Base-by-base conservation (phyloP, 2,797 vertebrate species). In the Pelochelys cantorii region DNA sequence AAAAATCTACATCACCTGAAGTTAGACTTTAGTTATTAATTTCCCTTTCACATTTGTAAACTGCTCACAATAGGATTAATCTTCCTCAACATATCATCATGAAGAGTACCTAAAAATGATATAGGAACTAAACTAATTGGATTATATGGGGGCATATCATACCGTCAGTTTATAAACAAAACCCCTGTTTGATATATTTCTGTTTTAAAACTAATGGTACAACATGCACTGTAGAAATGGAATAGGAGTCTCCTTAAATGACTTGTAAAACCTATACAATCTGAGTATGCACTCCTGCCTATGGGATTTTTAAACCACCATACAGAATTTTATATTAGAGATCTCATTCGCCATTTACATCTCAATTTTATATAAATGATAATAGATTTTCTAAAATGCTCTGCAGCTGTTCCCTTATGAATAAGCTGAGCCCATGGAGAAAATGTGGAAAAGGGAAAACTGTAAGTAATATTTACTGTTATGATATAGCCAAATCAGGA, bases 371-470 rank as follows among this genome's bases (percentile, higher is more conserved):
- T 86, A 96, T 82, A 96, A 92, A 96, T 95, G 95, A 87, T 90
- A 92, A 59, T 93, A 80, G 77, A 22, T 17, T 81, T 92, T 90
- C 91, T 62, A 7, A 80, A 94, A 92, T 96, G 34, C 88, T 96
- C 95, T 94, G 95, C 96, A 98, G 95, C 97, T 98, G 97, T 95
- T 97, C 96, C 91, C 86, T 96, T 95, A 96, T 94, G 95, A 97
- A 95, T 96, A 97, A 97, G 90, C 85, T 84, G 84, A 93, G 91
- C 92, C 95, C 94, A 92, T 94, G 79, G 86, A 95, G 68, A 95
- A 97, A 95, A 96, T 79, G 84, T 80, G 53, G 95, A 97, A 92
- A 97, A 90, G 95, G 85, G 87, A 96, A 97, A 97, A 97, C 79
- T 95, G 92, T 94, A 87, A 90, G 53, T 75, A 96, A 95, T 97